A percentile compares a stretch with the other conserved stretches of the same genome.
phyloP scores from a whole-genome alignment of 2,888 invertebrate species.

The Eudemis profundana region DNA sequence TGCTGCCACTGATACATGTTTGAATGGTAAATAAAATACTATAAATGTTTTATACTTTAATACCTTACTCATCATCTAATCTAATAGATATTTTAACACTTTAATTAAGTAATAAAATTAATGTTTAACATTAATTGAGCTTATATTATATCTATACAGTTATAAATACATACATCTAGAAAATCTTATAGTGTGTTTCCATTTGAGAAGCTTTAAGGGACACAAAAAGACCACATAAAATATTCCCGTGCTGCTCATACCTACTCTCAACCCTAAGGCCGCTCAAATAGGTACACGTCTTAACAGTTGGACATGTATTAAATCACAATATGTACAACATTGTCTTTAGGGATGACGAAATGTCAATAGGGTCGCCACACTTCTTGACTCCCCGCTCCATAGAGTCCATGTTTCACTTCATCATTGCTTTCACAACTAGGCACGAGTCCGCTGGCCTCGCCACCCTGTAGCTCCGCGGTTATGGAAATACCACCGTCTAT shows the following conservation, averaged over 20 bases:
- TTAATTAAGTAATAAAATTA: slow-evolving; percentile 66
- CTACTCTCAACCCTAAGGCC: too few species aligned
- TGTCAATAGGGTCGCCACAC: slow-evolving; percentile 93
- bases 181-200: slow-evolving; percentile 38
- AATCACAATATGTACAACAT: slow-evolving; percentile 82
- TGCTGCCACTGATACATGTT: neutral
- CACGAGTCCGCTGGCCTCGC: slow-evolving; percentile 77
- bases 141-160: slow-evolving; percentile 55
- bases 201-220: neutral
- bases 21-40: slow-evolving; percentile 13
- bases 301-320: slow-evolving; percentile 51
- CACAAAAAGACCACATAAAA: neutral
- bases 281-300: slow-evolving; percentile 17
- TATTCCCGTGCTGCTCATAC: neutral
- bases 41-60: slow-evolving; percentile 31
- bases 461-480: slow-evolving; percentile 74
- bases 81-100: slow-evolving; percentile 71
- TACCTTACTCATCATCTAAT: slow-evolving; percentile 53
- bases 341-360: slow-evolving; percentile 53
- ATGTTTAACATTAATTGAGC: slow-evolving; percentile 81
- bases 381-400: slow-evolving; percentile 73
- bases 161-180: slow-evolving; percentile 43
- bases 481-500: slow-evolving; percentile 85
- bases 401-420: slow-evolving; percentile 81
- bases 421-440: slow-evolving; percentile 83